Conservation (phyloP, 2,888 invertebrate genomes). For the Alloplasta piceator region DNA sequence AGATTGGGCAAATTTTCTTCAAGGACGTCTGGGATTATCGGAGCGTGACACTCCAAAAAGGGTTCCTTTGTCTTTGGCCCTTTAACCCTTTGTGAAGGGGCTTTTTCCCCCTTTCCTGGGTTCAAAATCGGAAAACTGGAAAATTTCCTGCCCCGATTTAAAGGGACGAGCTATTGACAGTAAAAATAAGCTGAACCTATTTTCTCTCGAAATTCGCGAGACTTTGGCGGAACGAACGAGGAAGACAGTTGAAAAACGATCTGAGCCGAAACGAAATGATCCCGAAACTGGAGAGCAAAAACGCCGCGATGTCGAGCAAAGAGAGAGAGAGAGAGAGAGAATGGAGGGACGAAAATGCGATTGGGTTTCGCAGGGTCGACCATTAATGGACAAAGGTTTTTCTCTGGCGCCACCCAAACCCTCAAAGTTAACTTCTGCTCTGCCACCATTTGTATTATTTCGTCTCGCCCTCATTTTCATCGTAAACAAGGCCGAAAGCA, state of each 20-base stretch:
- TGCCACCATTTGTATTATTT: slow-evolving; percentile 48
- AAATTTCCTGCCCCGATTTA: slow-evolving; percentile 9
- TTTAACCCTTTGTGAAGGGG: slow-evolving; percentile 2
- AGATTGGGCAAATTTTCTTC: slow-evolving; percentile 47
- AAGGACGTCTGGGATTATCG: slow-evolving; percentile 25
- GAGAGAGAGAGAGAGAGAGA: background rate
- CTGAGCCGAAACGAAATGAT: slow-evolving; percentile 55
- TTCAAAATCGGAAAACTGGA: background rate
- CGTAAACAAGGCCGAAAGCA: background rate
- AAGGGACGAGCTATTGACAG: slow-evolving; percentile 27
- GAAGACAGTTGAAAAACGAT: slow-evolving; percentile 40
- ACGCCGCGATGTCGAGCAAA: too few relatives aligned
- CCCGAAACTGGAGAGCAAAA: slow-evolving; percentile 20
- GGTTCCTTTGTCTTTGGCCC: slow-evolving; percentile 48
- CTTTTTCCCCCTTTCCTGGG: slow-evolving; percentile 1
- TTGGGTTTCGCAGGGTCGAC: slow-evolving; percentile 17
- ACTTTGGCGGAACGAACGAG: slow-evolving; percentile 21
- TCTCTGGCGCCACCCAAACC: slow-evolving; percentile 39
- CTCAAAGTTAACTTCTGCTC: background rate
- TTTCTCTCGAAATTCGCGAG: slow-evolving; percentile 39
- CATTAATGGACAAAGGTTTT: slow-evolving; percentile 55
- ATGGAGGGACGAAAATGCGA: slow-evolving; percentile 10
- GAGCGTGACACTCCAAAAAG: slow-evolving; percentile 47
- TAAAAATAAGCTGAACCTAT: slow-evolving; percentile 20
- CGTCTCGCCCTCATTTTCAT: slow-evolving; percentile 48